Evolutionary conservation across 2,888 invertebrate species (phyloP).

Genomic region (Drosophila macrospina): DNA sequence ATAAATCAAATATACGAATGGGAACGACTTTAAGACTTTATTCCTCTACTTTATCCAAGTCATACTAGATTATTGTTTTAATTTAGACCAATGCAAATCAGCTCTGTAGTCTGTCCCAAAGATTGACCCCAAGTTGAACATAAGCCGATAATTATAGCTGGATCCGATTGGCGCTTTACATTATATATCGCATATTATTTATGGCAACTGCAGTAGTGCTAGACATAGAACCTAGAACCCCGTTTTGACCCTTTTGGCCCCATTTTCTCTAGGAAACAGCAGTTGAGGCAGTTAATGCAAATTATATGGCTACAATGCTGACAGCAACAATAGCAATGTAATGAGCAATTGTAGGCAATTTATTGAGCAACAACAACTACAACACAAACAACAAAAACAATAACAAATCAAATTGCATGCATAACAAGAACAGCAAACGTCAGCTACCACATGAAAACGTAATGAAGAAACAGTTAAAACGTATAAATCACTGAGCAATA

Average conservation of each 20-base stretch:
- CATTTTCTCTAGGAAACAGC: constrained; percentile 1
- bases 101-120: no score
- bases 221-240: background rate
- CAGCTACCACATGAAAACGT: constrained; percentile 57
- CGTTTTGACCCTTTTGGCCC: constrained; percentile 36
- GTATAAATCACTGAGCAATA: constrained; percentile 67
- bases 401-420: constrained; percentile 31
- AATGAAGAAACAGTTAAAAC: constrained; percentile 63
- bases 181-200: constrained; percentile 12
- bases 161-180: background rate
- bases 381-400: constrained; percentile 5
- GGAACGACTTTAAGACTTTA: background rate
- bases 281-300: constrained; percentile 41
- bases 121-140: background rate
- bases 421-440: constrained; percentile 40
- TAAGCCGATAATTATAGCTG: constrained; percentile 18
- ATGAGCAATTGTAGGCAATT: constrained; percentile 53
- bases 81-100: no score
- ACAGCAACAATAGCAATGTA: constrained; percentile 30
- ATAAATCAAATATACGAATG: background rate
- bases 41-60: background rate
- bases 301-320: constrained; percentile 47
- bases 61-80: background rate
- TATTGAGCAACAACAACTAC: constrained; percentile 39
- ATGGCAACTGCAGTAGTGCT: constrained; percentile 19